phyloP scores from a whole-genome alignment of 2,888 invertebrate species.

The Smittia aterrima region DNA sequence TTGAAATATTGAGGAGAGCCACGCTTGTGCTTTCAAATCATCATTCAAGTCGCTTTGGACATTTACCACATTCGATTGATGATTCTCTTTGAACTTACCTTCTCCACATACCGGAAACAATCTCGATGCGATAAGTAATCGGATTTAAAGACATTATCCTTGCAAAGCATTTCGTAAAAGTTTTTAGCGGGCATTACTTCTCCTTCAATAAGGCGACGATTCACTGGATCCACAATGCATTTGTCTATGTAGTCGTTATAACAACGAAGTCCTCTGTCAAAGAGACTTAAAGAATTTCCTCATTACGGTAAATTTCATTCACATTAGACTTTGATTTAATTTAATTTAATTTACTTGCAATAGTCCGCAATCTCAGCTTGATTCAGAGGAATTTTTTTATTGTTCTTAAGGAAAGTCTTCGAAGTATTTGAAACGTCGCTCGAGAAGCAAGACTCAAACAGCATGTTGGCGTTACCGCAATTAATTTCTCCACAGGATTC shows the following conservation, averaged over 20 bases:
- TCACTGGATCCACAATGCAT: constrained; percentile 48
- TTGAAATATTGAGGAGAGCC: too few relatives aligned
- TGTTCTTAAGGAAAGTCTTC: neutral
- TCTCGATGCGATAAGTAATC: constrained; percentile 22
- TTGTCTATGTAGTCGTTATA: constrained; percentile 51
- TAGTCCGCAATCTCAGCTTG: neutral
- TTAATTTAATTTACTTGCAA: constrained; percentile 28
- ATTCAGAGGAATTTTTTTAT: constrained; percentile 7
- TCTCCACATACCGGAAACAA: constrained; percentile 31
- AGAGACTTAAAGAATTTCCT: constrained; percentile 47
- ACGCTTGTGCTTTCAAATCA: too few relatives aligned
- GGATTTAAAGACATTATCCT: constrained; percentile 13
- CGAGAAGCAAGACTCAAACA: constrained; percentile 29
- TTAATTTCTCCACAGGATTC: neutral
- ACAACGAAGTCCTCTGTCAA: constrained; percentile 51
- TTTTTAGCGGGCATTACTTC: constrained; percentile 46
- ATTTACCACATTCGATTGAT: too few relatives aligned
- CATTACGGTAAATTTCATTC: too few relatives aligned
- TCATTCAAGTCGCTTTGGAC: too few relatives aligned
- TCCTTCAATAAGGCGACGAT: constrained; percentile 48
- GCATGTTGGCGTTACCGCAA: constrained; percentile 21
- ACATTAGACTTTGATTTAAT: too few relatives aligned
- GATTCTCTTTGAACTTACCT: constrained; percentile 13
- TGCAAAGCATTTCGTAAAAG: constrained; percentile 36
- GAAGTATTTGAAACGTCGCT: constrained; percentile 4